Evolutionary conservation across 2,113 vertebrate genomes (phyloP), one percentile per base, ranked within the genome.

Genomic region (Phainopepla nitens): DNA sequence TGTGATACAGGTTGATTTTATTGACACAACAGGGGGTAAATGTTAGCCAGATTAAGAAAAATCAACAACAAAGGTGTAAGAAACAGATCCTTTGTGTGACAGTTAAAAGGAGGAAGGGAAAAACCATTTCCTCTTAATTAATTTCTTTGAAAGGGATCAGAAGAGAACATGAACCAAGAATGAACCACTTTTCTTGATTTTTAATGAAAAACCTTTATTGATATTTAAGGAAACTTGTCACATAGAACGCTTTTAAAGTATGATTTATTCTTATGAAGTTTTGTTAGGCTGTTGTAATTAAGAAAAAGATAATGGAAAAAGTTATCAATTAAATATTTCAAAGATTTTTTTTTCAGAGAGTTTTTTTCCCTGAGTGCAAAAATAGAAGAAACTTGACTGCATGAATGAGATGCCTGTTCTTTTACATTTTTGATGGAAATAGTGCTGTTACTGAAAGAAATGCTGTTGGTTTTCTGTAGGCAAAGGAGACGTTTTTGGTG

Each of bases 401-500:
- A 8, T 66, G 47, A 77, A 36, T 54, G 25, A 88, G 15, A 42
- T 93, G 8, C 31, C 36, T 76, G 12, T 50, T 72, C 17, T 90
- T 53, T 51, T 51, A 11, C 16, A 21, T 53, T 82, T 81, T 49
- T 50, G 31, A n/a, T 72, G 54, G 75, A 39, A 88, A 23, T n/a
- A 14, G 29, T 65, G 27, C 29, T 17, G 6, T 83, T 84, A 58
- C 3, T 95, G 68, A 95, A 86, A 81, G 27, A 16, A 83, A 81
- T 89, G 36, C 50, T 89, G 39, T 76, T 93, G 35, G 20, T 93
- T 92, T 91, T 76, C 41, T 72, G 28, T 94, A 99, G 99, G 99
- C 95, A 99, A 99, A 97, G 99, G 99, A 41, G 99, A 99, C 6
- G 99, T 99, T 93, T 99, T 99, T 95, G 99, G 99, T n/a, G 99